phyloP scores from a whole-genome alignment of 2,113 vertebrate genomes.

The Gnathonemus longibarbis region DNA sequence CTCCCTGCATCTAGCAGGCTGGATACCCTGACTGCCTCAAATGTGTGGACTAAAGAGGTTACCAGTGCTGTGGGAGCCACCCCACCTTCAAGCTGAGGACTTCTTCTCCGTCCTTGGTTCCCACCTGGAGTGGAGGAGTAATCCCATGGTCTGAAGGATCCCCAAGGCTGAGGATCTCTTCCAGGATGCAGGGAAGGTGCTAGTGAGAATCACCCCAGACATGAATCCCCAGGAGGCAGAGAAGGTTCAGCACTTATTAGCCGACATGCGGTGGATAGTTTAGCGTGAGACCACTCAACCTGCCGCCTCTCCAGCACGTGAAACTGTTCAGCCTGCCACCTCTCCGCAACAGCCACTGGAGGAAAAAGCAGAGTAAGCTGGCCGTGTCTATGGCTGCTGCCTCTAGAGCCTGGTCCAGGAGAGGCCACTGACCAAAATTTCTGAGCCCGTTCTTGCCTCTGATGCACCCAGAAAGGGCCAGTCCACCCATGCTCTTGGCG shows the following conservation, averaged over 20 bases:
- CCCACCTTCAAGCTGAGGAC: background rate
- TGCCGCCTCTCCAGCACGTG: background rate
- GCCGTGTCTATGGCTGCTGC: background rate
- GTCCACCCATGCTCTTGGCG: background rate
- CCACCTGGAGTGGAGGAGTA: background rate
- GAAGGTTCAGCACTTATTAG: background rate
- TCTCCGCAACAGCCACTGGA: background rate
- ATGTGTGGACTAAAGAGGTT: background rate
- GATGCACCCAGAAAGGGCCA: background rate
- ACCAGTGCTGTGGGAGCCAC: background rate
- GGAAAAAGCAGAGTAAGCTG: background rate
- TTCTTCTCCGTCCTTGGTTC: background rate
- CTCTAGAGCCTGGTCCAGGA: background rate
- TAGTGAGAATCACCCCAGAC: background rate
- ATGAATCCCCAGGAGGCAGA: background rate
- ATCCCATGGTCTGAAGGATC: background rate
- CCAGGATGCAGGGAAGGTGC: background rate
- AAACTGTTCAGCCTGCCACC: background rate
- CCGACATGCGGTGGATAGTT: background rate
- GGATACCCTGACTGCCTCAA: background rate
- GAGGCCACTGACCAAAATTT: background rate
- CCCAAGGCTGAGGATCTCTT: background rate
- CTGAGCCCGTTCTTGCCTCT: background rate
- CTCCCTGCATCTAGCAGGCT: background rate
- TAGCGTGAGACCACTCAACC: background rate